Conservation (phyloP, 2,113 vertebrate genomes). For the Crotophaga sulcirostris region DNA sequence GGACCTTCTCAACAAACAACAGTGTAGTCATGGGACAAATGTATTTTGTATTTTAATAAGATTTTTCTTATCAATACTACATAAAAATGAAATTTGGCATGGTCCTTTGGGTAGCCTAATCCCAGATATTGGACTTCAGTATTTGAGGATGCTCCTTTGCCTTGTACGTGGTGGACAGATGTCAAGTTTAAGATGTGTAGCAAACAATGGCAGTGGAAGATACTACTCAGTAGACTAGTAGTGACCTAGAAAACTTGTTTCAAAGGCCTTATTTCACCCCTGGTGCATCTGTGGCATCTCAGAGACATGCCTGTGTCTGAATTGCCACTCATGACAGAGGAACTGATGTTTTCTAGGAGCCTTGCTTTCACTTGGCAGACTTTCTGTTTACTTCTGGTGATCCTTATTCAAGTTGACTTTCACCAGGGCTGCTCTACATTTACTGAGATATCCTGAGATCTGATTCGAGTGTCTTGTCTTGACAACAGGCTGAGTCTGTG, state of each 20-base stretch:
- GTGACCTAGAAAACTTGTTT: not conserved
- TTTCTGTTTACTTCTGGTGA: not conserved
- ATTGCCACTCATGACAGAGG: not conserved
- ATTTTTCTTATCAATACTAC: not conserved
- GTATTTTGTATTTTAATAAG: not conserved
- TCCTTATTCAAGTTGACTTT: not conserved
- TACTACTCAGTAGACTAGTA: not conserved
- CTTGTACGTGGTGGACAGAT: accelerated
- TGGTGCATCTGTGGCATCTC: not conserved
- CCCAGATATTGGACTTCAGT: not conserved
- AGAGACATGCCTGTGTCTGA: not conserved
- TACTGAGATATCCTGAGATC: not conserved
- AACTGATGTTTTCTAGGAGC: not conserved
- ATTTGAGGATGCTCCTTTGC: not conserved
- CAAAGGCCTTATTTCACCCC: not conserved
- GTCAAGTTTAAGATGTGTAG: not conserved
- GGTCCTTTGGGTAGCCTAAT: not conserved
- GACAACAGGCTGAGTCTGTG: not conserved
- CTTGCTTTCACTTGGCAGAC: not conserved
- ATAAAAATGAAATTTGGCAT: not conserved
- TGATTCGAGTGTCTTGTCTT: not conserved
- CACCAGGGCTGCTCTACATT: not conserved
- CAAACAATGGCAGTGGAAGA: not conserved
- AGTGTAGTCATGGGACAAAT: not conserved
- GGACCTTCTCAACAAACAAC: not conserved